Evolutionary conservation across 2,113 vertebrate genomes (phyloP).

Genomic region (Grammomys dolichurus): DNA sequence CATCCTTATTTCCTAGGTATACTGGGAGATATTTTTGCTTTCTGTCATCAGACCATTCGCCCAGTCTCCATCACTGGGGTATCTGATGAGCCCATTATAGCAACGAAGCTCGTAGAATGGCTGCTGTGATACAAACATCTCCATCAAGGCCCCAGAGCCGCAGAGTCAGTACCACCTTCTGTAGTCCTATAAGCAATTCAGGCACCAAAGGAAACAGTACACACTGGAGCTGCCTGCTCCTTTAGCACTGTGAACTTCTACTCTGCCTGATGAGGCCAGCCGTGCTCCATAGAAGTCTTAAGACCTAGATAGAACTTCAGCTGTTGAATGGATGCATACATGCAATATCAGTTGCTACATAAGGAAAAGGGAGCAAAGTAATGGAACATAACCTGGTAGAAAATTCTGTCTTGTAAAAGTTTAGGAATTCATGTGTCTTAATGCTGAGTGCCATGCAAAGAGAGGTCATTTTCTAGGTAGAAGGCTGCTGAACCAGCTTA

Average conservation of each 20-base stretch:
- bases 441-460: slow-evolving; percentile 1
- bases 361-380: slow-evolving; percentile 2
- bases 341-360: background rate
- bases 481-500: background rate
- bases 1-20: slow-evolving; percentile 90
- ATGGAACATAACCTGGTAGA: background rate
- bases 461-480: slow-evolving; percentile 14
- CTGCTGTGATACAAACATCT: background rate
- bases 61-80: background rate
- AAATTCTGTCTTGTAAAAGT: background rate
- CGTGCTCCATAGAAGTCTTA: background rate
- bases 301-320: background rate
- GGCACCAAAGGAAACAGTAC: background rate
- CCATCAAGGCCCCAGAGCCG: background rate
- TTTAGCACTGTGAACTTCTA: background rate
- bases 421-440: slow-evolving; percentile 27
- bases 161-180: background rate
- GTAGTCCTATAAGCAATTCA: background rate
- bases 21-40: slow-evolving; percentile 88
- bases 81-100: background rate
- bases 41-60: slow-evolving; percentile 80
- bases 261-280: background rate
- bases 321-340: background rate
- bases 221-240: background rate
- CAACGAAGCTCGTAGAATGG: background rate